Evolutionary conservation across 2,797 vertebrate genomes (phyloP).

Genomic region (Lutra lutra): DNA sequence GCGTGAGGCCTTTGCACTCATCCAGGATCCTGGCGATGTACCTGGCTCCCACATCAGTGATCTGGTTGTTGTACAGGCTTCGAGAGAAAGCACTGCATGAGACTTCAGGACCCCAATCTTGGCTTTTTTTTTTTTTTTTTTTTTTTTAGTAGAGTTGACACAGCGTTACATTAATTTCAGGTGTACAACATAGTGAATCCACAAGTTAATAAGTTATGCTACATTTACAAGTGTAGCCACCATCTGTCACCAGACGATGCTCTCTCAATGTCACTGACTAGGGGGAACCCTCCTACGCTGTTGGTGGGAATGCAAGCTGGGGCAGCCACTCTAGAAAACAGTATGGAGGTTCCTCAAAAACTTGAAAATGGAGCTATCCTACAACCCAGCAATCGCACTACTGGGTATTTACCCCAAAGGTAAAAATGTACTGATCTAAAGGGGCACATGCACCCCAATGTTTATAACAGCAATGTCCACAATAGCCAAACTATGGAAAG

Average conservation of each 20-base stretch:
- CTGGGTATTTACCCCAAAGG: too few relatives aligned
- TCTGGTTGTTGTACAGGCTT: conserved; percentile 96
- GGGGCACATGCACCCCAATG: too few relatives aligned
- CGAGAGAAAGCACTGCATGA: conserved; percentile 66
- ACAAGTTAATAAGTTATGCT: neutral
- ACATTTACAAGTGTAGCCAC: neutral
- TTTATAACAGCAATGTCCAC: too few relatives aligned
- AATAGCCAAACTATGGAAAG: too few relatives aligned
- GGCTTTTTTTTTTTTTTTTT: neutral
- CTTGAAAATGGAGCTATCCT: too few relatives aligned
- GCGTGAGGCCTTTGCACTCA: conserved; percentile 91
- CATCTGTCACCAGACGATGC: neutral
- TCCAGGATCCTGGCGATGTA: conserved; percentile 93
- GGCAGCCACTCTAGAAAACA: too few relatives aligned
- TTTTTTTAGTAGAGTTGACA: neutral
- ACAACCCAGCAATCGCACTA: too few relatives aligned
- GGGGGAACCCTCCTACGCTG: too few relatives aligned
- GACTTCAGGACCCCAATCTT: neutral
- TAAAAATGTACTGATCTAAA: too few relatives aligned
- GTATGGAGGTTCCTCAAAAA: too few relatives aligned
- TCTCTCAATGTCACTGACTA: neutral
- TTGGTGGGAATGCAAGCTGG: too few relatives aligned
- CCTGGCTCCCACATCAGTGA: conserved; percentile 94
- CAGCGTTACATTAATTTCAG: neutral
- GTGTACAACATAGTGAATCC: neutral